Evolutionary conservation across 2,113 vertebrate species (phyloP), one percentile per base, ranked within the genome.

Genomic region (Desmodus rotundus): DNA sequence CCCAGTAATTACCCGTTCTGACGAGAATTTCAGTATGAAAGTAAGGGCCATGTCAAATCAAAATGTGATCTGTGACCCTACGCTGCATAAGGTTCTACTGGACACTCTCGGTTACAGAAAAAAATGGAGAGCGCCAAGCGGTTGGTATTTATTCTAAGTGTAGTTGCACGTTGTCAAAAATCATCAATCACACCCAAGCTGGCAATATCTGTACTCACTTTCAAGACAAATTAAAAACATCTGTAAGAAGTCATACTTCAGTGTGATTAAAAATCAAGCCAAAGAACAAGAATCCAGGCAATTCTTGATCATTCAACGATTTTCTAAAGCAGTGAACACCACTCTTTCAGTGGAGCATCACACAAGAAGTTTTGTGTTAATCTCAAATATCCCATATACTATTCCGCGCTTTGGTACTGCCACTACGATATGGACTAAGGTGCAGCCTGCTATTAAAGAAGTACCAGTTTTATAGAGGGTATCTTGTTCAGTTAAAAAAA

Each of bases 141-240:
- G 77, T 0, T 41, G 82, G 63, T 54, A 63, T 83, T 82, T 68
- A 61, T 13, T 73, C 91, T 56, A 78, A 65, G 20, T 54, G 4
- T 24, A 94, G 78, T 61, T n/a, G 77, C 36, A 16, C 31, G 0
- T 4, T 67, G 78, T 93, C 87, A 92, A 74, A 81, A 83, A 6
- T 38, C 89, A 89, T 92, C 87, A 14, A 76, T 92, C 91, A 77
- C 4, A 12, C 38, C 63, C 47, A 61, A 1, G 73, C 26, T 61
- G 72, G 86, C 45, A 72, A 50, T 4, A 12, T 85, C 80, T 73
- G 61, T 22, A 43, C 63, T 65, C 28, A 41, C 74, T 56, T 88
- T 91, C n/a, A 65, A 89, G 83, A 94, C 83, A 94, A 96, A 97
- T 95, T 80, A 91, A 91, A 96, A 91, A 74, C 88, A 72, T 72